Evolutionary conservation across 2,888 invertebrate genomes (phyloP), one percentile per base, ranked within the genome.

Genomic region (Cryptophagus acutangulus): DNA sequence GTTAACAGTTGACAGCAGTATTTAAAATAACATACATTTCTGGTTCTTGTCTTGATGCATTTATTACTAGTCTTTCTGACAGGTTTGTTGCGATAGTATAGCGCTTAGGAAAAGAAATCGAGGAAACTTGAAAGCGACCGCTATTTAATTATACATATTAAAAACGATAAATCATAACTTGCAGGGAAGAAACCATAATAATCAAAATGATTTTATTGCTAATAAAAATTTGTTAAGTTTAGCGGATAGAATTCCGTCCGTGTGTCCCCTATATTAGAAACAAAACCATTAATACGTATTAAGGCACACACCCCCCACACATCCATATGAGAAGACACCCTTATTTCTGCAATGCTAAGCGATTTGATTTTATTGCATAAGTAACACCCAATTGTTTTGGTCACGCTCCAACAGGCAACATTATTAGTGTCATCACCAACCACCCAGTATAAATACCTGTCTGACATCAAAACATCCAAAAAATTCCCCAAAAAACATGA

Each of bases 11-110:
- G 63, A 63, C 62, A 59, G 62, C 51, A 55, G 57, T 57, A 59
- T 62, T 63, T 63, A 64, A 64, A 64, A 62, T 56, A 64, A 64
- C 62, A 64, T 63, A 61, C 62, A 60, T 62, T 55, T 61, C 62
- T 62, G 62, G 54, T 61, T 62, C 57, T 57, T 52, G 58, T 61
- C 60, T 58, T 51, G 50, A 50, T 45, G 46, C 52, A 45, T 54
- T 52, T 54, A 54, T 52, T 38, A 37, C 46, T 38, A 36, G 45
- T 28, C 40, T 43, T 40, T 43, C 46, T 45, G 45, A 48, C 49
- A 43, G 45, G 41, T 39, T 40, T 46, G 45, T 43, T 33, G 37
- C 41, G 30, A 29, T 41, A 38, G 31, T 42, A 42, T 38, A 31
- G 38, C 37, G 31, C n/a, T n/a, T n/a, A 17, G 12, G 35, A 41